These are phyloP conservation scores for Hepsetus odoe DNA, from an alignment of 2,113 vertebrate genomes.

Conservation along the genomic window DNA sequence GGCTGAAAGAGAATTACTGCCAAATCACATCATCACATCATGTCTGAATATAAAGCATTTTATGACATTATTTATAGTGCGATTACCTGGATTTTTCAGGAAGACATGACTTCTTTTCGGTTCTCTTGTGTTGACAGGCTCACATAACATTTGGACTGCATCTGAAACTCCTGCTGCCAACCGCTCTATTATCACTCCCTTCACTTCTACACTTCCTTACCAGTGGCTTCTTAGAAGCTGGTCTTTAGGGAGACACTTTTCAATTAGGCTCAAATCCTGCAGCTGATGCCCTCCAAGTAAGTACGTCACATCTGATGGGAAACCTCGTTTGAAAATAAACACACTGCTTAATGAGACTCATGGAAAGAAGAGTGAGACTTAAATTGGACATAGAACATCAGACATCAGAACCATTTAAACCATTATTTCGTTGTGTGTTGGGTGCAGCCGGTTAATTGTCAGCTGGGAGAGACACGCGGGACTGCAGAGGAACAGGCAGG, in stretches of 20 bases:
- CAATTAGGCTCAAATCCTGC: slow-evolving; percentile 54
- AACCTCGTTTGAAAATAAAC: slow-evolving; percentile 32
- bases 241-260: slow-evolving; percentile 54
- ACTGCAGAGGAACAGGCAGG: slow-evolving; percentile 12
- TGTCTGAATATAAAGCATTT: background rate
- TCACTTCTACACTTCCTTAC: slow-evolving; percentile 20
- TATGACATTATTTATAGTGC: no score
- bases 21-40: background rate
- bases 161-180: slow-evolving; percentile 17
- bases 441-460: slow-evolving; percentile 42
- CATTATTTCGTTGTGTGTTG: background rate
- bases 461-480: slow-evolving; percentile 22
- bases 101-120: slow-evolving; percentile 17
- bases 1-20: no score
- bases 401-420: background rate
- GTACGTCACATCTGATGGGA: slow-evolving; percentile 1
- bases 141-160: slow-evolving; percentile 23
- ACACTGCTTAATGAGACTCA: slow-evolving; percentile 1
- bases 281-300: slow-evolving; percentile 47
- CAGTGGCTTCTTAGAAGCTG: slow-evolving; percentile 45
- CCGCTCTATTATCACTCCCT: slow-evolving; percentile 7
- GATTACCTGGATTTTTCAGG: slow-evolving; percentile 3
- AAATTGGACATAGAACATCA: background rate
- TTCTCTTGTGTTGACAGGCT: slow-evolving; percentile 8
- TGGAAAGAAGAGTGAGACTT: slow-evolving; percentile 14